A percentile compares a stretch with the other conserved stretches of the same genome.
phyloP scores from a whole-genome alignment of 2,113 vertebrate species.

The Camarhynchus parvulus region DNA sequence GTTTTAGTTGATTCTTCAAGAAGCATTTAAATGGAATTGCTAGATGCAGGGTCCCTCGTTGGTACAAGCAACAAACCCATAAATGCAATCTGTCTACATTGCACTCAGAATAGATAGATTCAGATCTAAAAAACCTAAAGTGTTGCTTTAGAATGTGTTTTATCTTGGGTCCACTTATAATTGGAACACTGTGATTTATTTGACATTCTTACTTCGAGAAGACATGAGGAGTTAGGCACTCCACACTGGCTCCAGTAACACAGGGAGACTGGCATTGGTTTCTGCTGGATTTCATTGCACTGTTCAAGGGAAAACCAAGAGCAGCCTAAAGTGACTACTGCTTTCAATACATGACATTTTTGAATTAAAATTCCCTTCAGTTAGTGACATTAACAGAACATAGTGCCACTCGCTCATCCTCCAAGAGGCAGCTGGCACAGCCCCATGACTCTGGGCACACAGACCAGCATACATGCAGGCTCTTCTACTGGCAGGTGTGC shows the following conservation, averaged over 20 bases:
- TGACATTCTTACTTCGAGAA: not conserved
- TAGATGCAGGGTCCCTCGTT: accelerated
- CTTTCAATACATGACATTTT: not conserved
- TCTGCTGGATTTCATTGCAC: not conserved
- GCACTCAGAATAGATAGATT: not conserved
- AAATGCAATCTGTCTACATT: not conserved
- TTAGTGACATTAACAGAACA: not conserved
- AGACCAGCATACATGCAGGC: not conserved
- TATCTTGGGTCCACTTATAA: not conserved
- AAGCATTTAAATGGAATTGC: not conserved
- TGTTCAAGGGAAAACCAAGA: not conserved
- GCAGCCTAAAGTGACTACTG: not conserved
- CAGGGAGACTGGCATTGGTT: accelerated
- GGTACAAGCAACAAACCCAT: not conserved
- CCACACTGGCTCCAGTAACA: not conserved
- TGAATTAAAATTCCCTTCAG: not conserved
- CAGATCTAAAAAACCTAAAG: not conserved
- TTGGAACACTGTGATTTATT: not conserved
- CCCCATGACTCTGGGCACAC: too few species aligned
- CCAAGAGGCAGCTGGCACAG: not conserved
- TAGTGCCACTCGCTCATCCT: not conserved
- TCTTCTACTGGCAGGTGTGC: not conserved
- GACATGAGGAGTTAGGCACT: not conserved
- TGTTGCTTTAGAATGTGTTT: not conserved
- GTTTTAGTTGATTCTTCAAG: not conserved